Evolutionary conservation across 2,113 vertebrate species (phyloP), one percentile per base, ranked within the genome.

Genomic region (Heterochromis multidens): DNA sequence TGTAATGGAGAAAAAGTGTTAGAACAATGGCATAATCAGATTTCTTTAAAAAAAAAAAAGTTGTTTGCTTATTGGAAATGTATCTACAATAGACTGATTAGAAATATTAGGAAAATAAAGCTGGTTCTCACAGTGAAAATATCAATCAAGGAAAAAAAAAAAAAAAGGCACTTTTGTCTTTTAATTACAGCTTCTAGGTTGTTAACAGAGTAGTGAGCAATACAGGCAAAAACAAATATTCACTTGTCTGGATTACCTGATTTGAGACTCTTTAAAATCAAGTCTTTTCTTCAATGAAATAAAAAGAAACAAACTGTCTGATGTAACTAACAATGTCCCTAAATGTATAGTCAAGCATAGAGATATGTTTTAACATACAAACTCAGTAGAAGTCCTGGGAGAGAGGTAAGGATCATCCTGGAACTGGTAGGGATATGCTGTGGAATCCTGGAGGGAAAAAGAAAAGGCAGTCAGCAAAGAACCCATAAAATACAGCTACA

Each of bases 381-480:
- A 95, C 87, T 95, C 97, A 21, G 67, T 0, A 49, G 90, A 72
- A 2, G 95, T 97, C 93, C 91, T 93, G 46, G 99, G 99, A 17
- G 94, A 89, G 79, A 99, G 97, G 79, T 91, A 99, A 33, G 98
- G 93, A 79, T 99, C 98, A 94, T 99, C 99, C 33, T 97, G 97
- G 93, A 98, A 98, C 25, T 90, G 87, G 16, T 98, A 98, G 60
- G 96, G 94, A 74, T 89, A 94, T 57, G 97, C 96, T 87, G 98
- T 98, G 16, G 96, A 94, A 85, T 99, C 98, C 99, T 99, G 89
- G 1, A 83, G 33, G 12, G 11, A 21, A 79, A 19, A 65, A 80
- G 0, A 62, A 37, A 25, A 23, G 3, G 57, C 3, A 9, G 9
- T 52, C 1, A 61, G 1, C 9, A 33, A 10, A 31, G 14, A 27